A percentile compares a stretch with the other conserved stretches of the same genome.
Evolutionary conservation across 2,113 vertebrate genomes (phyloP).

Genomic region (Plectropomus leopardus): DNA sequence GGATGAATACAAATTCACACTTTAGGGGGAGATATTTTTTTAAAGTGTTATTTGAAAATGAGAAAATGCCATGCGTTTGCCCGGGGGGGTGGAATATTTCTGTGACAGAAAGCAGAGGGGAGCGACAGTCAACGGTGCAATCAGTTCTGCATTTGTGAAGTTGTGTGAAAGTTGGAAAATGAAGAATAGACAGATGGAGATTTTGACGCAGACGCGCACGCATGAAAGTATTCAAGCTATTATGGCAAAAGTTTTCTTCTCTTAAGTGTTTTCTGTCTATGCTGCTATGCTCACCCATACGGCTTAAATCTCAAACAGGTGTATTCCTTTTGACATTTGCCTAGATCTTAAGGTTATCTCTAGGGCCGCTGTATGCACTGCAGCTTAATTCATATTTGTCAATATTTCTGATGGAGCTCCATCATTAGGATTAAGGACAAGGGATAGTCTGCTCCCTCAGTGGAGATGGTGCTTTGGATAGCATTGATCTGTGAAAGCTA

Average conservation of each 20-base stretch:
- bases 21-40: slow-evolving; percentile 4
- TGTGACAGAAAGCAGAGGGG: slow-evolving; percentile 47
- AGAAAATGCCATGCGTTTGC: slow-evolving; percentile 57
- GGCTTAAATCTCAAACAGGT: neutral
- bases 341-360: slow-evolving; percentile 4
- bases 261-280: neutral
- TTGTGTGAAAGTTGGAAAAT: slow-evolving; percentile 55
- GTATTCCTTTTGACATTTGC: slow-evolving; percentile 49
- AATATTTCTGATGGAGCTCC: slow-evolving; percentile 59
- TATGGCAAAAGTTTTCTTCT: neutral
- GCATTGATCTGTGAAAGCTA: slow-evolving; percentile 77
- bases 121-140: slow-evolving; percentile 54
- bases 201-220: slow-evolving; percentile 37
- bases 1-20: slow-evolving; percentile 56
- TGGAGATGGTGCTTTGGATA: slow-evolving; percentile 63
- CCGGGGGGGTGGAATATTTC: slow-evolving; percentile 60
- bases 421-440: slow-evolving; percentile 60
- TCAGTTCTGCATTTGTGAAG: slow-evolving; percentile 65
- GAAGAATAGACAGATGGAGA: slow-evolving; percentile 52
- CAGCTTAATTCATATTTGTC: slow-evolving; percentile 56
- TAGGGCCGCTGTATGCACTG: slow-evolving; percentile 11
- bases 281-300: neutral
- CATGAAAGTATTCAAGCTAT: slow-evolving; percentile 25
- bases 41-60: slow-evolving; percentile 66
- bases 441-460: slow-evolving; percentile 30